phyloP scores from a whole-genome alignment of 2,113 vertebrate species.

The Cricetomys ansorgei region DNA sequence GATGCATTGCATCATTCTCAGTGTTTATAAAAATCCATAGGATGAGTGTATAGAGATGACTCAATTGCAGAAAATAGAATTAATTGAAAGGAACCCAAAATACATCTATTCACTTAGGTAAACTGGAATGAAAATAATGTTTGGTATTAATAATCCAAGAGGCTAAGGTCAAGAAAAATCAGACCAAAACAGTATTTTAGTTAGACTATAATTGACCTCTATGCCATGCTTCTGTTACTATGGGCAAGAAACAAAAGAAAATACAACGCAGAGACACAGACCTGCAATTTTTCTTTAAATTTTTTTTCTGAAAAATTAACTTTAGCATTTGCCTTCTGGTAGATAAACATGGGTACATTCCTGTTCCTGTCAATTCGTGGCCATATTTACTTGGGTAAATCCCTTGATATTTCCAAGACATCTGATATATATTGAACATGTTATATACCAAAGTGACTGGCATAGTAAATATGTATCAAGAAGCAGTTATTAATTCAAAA shows the following conservation, averaged over 20 bases:
- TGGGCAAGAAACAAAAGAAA: not conserved
- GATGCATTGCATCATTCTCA: not conserved
- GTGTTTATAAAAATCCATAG: not conserved
- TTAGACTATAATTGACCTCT: constrained; percentile 13
- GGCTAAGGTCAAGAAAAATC: constrained; percentile 33
- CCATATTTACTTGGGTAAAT: not conserved
- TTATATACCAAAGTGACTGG: not conserved
- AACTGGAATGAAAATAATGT: not conserved
- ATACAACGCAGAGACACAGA: not conserved
- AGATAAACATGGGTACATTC: not conserved
- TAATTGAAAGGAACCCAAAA: not conserved
- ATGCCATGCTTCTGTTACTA: not conserved
- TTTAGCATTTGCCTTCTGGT: constrained; percentile 33
- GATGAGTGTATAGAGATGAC: not conserved
- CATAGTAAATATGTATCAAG: not conserved
- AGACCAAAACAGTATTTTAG: constrained; percentile 39
- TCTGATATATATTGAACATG: not conserved
- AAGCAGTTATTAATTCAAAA: not conserved
- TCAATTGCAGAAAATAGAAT: not conserved
- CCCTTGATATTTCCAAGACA: not conserved
- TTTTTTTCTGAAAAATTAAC: constrained; percentile 43
- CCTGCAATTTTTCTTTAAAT: not conserved
- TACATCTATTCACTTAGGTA: not conserved
- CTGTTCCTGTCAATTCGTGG: not conserved
- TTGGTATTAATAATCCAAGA: not conserved